Evolutionary conservation across 2,888 invertebrate species (phyloP), one percentile per base, ranked within the genome.

Genomic region (Helicoverpa assulta): DNA sequence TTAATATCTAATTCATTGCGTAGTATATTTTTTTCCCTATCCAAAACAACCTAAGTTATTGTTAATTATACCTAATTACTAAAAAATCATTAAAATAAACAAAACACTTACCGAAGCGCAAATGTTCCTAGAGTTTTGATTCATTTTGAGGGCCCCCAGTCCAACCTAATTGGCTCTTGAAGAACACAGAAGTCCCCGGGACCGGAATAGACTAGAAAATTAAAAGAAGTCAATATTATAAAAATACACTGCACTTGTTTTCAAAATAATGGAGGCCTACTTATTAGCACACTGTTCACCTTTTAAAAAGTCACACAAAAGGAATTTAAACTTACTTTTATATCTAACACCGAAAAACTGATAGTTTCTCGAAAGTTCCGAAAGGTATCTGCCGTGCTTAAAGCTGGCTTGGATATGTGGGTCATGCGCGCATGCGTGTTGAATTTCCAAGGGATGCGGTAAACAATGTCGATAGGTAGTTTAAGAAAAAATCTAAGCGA

Each of bases 361-460:
- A 14, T 51, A 47, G 37, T n/a, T 10, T 12, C 5, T n/a, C 7
- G 7, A 19, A 29, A 52, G 14, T 18, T 51, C 5, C 51, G 19
- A 40, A 29, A 19, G 19, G 14, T 10, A 2, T 70, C 58, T 70
- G 51, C 29, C 51, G 51, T 26, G 14, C 7, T 6, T 5, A 51
- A 33, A 12, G 67, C 14, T 16, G 6, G 19, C 18, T 8, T 12
- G 40, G n/a, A 29, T 12, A 26, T 21, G n/a, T 37, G 16, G 10
- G 3, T 12, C 7, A 19, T 10, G 10, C 14, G 21, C 70, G 68
- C 68, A 57, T 68, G 68, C 68, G 68, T 29, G 57, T 21, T 18
- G 5, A 33, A 68, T 18, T 37, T 18, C 8, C 4, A 10, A 57
- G 19, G 21, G 16, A 69, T 29, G 56, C n/a, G 40, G 40, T 19